Percentiles rank a stretch among this genome's conserved stretches.
Conservation (phyloP, 2,888 invertebrate genomes). For the Serripes groenlandicus region DNA sequence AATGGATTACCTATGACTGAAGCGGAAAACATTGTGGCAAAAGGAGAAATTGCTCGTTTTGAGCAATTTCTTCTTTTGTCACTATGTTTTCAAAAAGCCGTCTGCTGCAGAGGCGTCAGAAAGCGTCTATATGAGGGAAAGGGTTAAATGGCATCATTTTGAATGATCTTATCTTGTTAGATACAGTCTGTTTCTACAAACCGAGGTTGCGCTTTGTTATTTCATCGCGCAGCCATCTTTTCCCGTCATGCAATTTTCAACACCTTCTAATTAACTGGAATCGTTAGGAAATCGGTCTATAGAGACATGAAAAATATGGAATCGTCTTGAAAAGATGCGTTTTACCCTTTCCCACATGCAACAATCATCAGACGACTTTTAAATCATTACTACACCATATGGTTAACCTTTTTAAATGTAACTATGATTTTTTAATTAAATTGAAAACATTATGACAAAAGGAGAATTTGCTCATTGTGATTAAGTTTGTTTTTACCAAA, state of each 20-base stretch:
- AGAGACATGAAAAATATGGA: conserved; percentile 55
- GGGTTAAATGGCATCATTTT: too few relatives aligned
- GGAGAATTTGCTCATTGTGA: too few relatives aligned
- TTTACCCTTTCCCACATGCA: background rate
- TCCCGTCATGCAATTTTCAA: conserved; percentile 46
- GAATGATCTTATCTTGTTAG: too few relatives aligned
- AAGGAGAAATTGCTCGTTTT: background rate
- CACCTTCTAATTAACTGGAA: conserved; percentile 52
- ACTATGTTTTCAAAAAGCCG: background rate
- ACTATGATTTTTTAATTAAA: too few relatives aligned
- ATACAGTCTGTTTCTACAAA: too few relatives aligned
- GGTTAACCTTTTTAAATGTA: too few relatives aligned
- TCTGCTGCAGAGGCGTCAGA: background rate
- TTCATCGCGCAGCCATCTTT: background rate
- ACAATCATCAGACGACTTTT: too few relatives aligned
- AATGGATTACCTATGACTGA: too few relatives aligned
- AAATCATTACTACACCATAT: too few relatives aligned
- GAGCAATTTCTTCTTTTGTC: background rate
- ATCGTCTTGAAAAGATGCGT: conserved; percentile 2
- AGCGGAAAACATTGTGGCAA: background rate
- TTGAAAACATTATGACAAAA: too few relatives aligned
- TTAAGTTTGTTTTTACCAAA: too few relatives aligned
- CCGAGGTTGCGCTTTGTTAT: conserved; percentile 7
- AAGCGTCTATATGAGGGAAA: too few relatives aligned
- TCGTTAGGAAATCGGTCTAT: conserved; percentile 49